Base-by-base conservation (phyloP, 2,888 invertebrate species). In the Ptilodon capucinus region DNA sequence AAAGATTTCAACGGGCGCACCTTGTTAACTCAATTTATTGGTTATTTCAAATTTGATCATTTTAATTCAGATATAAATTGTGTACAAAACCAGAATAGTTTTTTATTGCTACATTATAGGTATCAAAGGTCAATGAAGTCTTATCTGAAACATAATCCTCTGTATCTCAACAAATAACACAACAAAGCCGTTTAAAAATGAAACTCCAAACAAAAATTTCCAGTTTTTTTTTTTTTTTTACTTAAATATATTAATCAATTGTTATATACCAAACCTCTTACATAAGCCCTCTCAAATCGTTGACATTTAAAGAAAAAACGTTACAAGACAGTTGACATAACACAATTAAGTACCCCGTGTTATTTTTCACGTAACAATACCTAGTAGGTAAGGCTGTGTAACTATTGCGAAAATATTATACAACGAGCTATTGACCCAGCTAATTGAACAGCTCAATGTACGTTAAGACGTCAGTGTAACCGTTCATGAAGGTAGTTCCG, bases 1-100 rank as follows among this genome's bases (percentile, higher is more conserved):
- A 77, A 78, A 80, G 81, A 81, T 64, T 56, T 81, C 72, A 76
- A 80, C 80, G 79, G 60, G 68, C 39, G 47, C 44, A 19, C 38
- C n/a, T 23, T 25, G 34, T 39, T 32, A 40, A 25, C 11, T 40
- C 14, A 25, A 40, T 17, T 36, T 28, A 28, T 8, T 28, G 28
- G 28, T 28, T n/a, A 28, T 28, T 28, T 28, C 14, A 32, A 32
- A 28, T 28, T 32, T 6, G 32, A 32, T 32, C 32, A 32, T 32
- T 32, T 32, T 32, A 14, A 14, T 14, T 32, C 14, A 14, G 23
- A 32, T 14, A 32, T 14, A 6, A 28, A 7, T 32, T 32, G 32
- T 2, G 6, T 32, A 32, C 13, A 8, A 32, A 32, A 14, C 7
- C 1, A 14, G 1, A 32, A 32, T 32, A 13, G 13, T 14, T 32